These are phyloP conservation scores for Folsomia manolachei DNA, from an alignment of 2,888 invertebrate genomes.

Conservation along the genomic window DNA sequence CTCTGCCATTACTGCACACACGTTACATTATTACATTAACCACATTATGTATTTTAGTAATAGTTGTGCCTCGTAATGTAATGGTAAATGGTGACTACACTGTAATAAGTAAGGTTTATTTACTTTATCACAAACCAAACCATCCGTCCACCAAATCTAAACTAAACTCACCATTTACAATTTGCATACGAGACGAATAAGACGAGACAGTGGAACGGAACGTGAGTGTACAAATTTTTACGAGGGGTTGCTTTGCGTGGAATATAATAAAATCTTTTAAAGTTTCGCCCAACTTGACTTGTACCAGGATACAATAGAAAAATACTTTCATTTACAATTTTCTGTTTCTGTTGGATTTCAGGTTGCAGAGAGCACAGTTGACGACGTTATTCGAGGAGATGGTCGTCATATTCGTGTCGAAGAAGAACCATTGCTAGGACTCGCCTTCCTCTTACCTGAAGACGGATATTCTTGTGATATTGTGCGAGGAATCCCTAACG, in stretches of 20 bases:
- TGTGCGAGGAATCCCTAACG: slow-evolving; percentile 83
- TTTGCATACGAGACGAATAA: not conserved
- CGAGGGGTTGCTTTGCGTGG: not conserved
- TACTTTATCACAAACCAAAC: not conserved
- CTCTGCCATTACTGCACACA: not conserved
- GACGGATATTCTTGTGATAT: slow-evolving; percentile 98
- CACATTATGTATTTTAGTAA: not conserved
- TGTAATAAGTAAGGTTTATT: not conserved
- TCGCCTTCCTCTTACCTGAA: slow-evolving; percentile 90
- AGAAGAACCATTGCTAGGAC: slow-evolving; percentile 77
- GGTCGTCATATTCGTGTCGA: slow-evolving; percentile 86
- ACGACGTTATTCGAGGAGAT: slow-evolving; percentile 84
- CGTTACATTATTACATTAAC: slow-evolving; percentile 3
- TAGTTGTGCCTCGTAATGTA: no score
- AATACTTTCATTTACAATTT: no score
- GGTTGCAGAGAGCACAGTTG: slow-evolving; percentile 84
- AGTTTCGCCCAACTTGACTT: not conserved
- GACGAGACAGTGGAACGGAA: not conserved
- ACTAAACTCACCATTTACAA: slow-evolving; percentile 2
- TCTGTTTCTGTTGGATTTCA: slow-evolving; percentile 53
- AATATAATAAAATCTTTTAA: no score
- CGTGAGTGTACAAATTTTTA: slow-evolving; percentile 2
- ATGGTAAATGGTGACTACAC: no score
- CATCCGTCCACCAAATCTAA: not conserved
- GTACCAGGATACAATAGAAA: not conserved